A percentile compares a stretch with the other conserved stretches of the same genome.
phyloP scores from a whole-genome alignment of 2,888 invertebrate species.

The Limenitis camilla region DNA sequence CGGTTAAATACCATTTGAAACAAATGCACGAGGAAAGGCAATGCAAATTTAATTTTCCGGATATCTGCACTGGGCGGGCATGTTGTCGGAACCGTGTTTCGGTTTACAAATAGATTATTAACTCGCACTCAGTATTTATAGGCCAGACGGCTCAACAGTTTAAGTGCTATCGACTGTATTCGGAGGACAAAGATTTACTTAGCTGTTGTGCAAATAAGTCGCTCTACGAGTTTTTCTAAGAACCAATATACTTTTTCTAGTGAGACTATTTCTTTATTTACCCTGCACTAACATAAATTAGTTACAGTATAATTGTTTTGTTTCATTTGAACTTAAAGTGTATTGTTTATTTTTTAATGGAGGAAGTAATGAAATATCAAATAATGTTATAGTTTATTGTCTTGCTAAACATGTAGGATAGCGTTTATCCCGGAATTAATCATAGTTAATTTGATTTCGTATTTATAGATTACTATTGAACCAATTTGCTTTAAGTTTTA shows the following conservation, averaged over 20 bases:
- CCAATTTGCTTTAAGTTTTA: too few species aligned
- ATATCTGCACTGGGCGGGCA: conserved; percentile 7
- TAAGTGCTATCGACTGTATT: conserved; percentile 9
- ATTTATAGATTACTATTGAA: too few species aligned
- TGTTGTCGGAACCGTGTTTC: conserved; percentile 4
- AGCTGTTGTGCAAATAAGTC: background rate
- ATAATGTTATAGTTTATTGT: too few species aligned
- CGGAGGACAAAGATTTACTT: conserved; percentile 3
- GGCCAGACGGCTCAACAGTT: conserved; percentile 1
- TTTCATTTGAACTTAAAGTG: too few species aligned
- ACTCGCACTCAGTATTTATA: conserved; percentile 9
- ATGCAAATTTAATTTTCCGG: conserved; percentile 12
- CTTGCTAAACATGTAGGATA: too few species aligned
- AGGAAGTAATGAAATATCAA: too few species aligned
- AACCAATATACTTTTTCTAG: background rate
- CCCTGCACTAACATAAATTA: too few species aligned
- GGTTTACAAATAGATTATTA: conserved; percentile 11
- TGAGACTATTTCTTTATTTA: too few species aligned
- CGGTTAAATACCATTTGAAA: conserved; percentile 3
- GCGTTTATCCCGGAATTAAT: too few species aligned
- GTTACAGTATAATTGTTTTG: too few species aligned
- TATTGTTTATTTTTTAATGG: too few species aligned
- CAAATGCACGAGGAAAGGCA: conserved; percentile 4
- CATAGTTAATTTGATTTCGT: too few species aligned
- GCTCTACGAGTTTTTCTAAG: background rate